Evolutionary conservation across 2,888 invertebrate species (phyloP).

Genomic region (Sinotaia quadrata): DNA sequence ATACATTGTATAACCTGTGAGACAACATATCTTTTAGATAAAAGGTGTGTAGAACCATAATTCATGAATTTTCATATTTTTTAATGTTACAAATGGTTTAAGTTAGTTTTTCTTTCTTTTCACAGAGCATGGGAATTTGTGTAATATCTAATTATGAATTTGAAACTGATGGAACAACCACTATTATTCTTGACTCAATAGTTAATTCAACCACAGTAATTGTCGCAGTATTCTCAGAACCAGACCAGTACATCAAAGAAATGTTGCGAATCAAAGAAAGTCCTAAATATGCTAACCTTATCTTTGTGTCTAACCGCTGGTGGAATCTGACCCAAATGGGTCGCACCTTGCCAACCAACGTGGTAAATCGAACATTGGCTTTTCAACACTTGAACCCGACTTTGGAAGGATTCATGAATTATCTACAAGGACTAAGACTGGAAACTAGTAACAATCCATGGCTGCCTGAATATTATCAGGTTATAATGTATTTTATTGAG

Average conservation of each 20-base stretch:
- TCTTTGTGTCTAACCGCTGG: slow-evolving; percentile 55
- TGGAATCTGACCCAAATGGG: slow-evolving; percentile 38
- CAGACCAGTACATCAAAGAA: slow-evolving; percentile 48
- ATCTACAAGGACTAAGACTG: slow-evolving; percentile 20
- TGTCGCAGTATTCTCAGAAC: slow-evolving; percentile 61
- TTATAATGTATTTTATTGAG: background rate
- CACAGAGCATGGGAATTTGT: slow-evolving; percentile 52
- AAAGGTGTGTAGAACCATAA: too few relatives aligned
- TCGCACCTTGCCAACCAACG: background rate
- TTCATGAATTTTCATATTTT: too few relatives aligned
- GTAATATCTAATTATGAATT: slow-evolving; percentile 61
- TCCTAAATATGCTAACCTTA: slow-evolving; percentile 27
- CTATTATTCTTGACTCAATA: slow-evolving; percentile 53
- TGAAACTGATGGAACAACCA: slow-evolving; percentile 54
- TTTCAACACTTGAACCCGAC: slow-evolving; percentile 39
- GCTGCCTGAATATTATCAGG: slow-evolving; percentile 61
- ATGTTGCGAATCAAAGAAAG: slow-evolving; percentile 47
- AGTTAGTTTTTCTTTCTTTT: too few relatives aligned
- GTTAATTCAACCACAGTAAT: slow-evolving; percentile 52
- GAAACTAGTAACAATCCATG: slow-evolving; percentile 53
- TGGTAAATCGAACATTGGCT: slow-evolving; percentile 39
- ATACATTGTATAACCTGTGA: too few relatives aligned
- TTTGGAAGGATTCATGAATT: slow-evolving; percentile 34
- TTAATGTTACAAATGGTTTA: too few relatives aligned
- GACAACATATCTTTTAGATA: too few relatives aligned